Evolutionary conservation across 2,888 invertebrate species (phyloP).

Genomic region (Ctena decussata): DNA sequence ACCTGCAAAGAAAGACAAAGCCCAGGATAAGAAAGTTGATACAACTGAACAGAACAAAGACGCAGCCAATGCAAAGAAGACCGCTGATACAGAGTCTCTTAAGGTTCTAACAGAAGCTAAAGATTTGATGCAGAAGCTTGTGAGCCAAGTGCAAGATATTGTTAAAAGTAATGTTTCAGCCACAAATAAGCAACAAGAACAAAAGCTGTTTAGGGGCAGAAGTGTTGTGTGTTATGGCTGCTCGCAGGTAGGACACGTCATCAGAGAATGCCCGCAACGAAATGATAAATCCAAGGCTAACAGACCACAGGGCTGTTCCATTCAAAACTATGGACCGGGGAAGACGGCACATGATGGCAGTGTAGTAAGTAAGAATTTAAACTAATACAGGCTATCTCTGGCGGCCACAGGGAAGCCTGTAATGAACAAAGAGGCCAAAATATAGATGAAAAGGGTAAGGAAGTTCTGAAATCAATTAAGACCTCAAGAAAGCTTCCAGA

Average conservation of each 20-base stretch:
- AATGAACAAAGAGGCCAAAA: no score
- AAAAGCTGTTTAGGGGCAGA: not conserved
- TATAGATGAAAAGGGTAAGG: not conserved
- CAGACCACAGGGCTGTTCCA: no score
- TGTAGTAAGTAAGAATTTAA: no score
- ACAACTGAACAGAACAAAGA: not conserved
- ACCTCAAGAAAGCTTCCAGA: not conserved
- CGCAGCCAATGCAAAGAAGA: not conserved
- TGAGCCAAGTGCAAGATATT: not conserved
- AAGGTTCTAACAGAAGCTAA: not conserved
- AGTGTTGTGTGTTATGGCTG: not conserved
- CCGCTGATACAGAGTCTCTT: not conserved
- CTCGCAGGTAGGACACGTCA: not conserved
- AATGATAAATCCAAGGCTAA: no score
- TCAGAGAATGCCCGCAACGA: constrained; percentile 2
- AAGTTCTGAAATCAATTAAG: not conserved
- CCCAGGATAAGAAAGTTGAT: not conserved
- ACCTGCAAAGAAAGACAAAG: not conserved
- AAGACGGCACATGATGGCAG: no score
- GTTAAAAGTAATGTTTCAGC: not conserved
- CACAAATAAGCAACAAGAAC: not conserved
- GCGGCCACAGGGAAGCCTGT: not conserved
- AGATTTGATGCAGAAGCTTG: not conserved
- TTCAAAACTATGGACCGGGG: no score
- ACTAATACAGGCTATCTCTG: not conserved